Evolutionary conservation across 2,113 vertebrate genomes (phyloP).

Genomic region (Xyrauchen texanus): DNA sequence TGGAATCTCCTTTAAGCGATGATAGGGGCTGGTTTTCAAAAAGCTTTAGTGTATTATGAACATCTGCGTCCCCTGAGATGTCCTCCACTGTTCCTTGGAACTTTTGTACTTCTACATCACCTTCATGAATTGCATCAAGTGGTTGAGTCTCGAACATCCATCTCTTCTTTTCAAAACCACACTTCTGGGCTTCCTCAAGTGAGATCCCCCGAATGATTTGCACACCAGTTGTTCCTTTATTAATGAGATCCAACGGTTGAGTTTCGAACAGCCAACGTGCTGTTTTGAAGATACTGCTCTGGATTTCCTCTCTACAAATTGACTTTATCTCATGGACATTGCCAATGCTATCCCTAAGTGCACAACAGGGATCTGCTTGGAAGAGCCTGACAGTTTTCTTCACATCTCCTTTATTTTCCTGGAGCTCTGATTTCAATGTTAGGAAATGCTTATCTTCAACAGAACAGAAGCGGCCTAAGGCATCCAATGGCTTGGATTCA

Average conservation of each 20-base stretch:
- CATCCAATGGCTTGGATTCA: conserved; percentile 83
- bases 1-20: conserved; percentile 58
- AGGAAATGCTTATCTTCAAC: conserved; percentile 84
- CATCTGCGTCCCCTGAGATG: conserved; percentile 71
- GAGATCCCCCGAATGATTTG: conserved; percentile 94
- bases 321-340: conserved; percentile 89
- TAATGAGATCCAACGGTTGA: conserved; percentile 87
- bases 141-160: conserved; percentile 98
- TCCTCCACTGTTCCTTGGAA: conserved; percentile 78
- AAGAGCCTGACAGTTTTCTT: conserved; percentile 90
- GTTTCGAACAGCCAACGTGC: conserved; percentile 96
- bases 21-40: conserved; percentile 87
- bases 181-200: conserved; percentile 82
- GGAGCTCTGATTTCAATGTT: conserved; percentile 90
- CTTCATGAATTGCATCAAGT: conserved; percentile 84
- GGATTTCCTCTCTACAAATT: conserved; percentile 89
- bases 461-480: conserved; percentile 84
- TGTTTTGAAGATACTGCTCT: conserved; percentile 76
- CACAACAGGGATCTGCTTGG: conserved; percentile 88
- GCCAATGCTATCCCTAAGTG: conserved; percentile 85
- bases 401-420: conserved; percentile 87
- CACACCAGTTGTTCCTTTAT: conserved; percentile 80
- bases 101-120: conserved; percentile 72
- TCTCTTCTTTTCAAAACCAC: conserved; percentile 82
- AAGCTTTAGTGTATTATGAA: conserved; percentile 78